phyloP scores from a whole-genome alignment of 2,888 invertebrate species.

The Euphydryas editha region DNA sequence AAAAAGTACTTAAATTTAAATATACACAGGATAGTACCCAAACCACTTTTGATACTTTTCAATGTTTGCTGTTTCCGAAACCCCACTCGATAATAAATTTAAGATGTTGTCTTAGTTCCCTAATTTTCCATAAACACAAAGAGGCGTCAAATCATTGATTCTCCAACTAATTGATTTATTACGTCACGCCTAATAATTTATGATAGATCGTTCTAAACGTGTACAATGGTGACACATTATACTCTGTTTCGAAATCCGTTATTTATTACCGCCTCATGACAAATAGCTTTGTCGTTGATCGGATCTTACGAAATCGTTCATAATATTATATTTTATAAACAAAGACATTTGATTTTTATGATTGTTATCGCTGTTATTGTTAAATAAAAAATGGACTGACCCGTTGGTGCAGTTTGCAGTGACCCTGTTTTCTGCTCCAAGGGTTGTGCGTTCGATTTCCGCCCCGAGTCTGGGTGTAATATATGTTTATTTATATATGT shows the following conservation, averaged over 20 bases:
- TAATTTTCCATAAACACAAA: not conserved
- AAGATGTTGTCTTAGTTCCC: not conserved
- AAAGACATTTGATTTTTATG: not conserved
- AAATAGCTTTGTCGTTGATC: constrained; percentile 33
- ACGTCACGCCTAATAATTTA: constrained; percentile 36
- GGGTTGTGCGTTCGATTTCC: too few relatives aligned
- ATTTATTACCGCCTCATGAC: constrained; percentile 44
- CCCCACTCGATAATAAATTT: not conserved
- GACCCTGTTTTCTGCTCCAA: too few relatives aligned
- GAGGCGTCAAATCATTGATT: constrained; percentile 32
- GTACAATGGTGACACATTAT: constrained; percentile 43
- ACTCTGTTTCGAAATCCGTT: constrained; percentile 45
- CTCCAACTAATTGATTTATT: constrained; percentile 45
- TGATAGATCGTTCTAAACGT: constrained; percentile 44
- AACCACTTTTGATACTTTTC: too few relatives aligned
- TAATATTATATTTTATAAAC: constrained; percentile 5
- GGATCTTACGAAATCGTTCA: constrained; percentile 22
- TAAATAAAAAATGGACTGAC: too few relatives aligned
- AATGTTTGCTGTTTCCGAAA: too few relatives aligned
- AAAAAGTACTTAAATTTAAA: too few relatives aligned
- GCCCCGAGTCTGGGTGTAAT: too few relatives aligned
- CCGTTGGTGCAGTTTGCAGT: too few relatives aligned
- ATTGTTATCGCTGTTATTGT: not conserved
- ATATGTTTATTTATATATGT: too few relatives aligned
- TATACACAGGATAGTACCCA: too few relatives aligned